Percentiles rank a stretch among this genome's conserved stretches.
Conservation (phyloP, 2,888 invertebrate genomes). For the Aradus depressus region DNA sequence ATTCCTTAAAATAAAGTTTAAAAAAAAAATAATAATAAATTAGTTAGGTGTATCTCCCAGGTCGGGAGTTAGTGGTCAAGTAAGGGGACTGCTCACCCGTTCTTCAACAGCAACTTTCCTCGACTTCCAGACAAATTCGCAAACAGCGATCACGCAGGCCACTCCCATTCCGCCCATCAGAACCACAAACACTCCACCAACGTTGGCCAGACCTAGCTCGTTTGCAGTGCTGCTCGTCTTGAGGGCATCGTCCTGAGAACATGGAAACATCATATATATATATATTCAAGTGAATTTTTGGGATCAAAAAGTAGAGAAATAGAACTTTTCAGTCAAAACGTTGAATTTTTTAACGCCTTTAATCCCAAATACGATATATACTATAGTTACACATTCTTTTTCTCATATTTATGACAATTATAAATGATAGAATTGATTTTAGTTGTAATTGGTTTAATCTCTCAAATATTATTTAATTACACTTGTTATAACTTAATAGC, state of each 20-base stretch:
- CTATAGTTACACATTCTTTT: too few species aligned
- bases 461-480: too few species aligned
- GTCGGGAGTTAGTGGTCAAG: slow-evolving; percentile 32
- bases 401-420: too few species aligned
- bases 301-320: neutral
- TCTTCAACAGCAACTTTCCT: slow-evolving; percentile 85
- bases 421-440: too few species aligned
- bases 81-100: slow-evolving; percentile 47
- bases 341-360: too few species aligned
- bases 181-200: slow-evolving; percentile 93
- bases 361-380: too few species aligned
- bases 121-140: slow-evolving; percentile 93
- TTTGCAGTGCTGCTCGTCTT: slow-evolving; percentile 78
- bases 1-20: slow-evolving; percentile 8
- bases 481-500: too few species aligned
- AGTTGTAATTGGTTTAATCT: too few species aligned
- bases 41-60: slow-evolving; percentile 29
- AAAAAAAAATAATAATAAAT: slow-evolving; percentile 4
- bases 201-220: slow-evolving; percentile 86
- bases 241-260: slow-evolving; percentile 62
- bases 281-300: neutral
- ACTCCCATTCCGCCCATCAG: slow-evolving; percentile 86
- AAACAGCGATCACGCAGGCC: slow-evolving; percentile 84
- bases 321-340: neutral
- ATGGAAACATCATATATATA: neutral